A percentile compares a stretch with the other conserved stretches of the same genome.
Evolutionary conservation across 2,797 vertebrate species (phyloP).

Genomic region (Pempheris klunzingeri): DNA sequence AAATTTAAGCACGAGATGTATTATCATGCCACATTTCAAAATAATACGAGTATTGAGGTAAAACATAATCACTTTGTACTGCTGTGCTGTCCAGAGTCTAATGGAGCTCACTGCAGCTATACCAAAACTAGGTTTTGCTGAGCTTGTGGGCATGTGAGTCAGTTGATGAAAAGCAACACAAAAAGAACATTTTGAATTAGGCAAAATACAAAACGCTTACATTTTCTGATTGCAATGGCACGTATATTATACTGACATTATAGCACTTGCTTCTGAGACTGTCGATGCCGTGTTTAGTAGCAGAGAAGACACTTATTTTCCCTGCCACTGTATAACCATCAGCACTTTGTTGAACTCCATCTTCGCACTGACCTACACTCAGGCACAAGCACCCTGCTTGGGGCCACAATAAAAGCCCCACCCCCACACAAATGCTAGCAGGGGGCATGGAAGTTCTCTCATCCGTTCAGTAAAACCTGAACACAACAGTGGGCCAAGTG

Average conservation of each 20-base stretch:
- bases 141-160: slow-evolving; percentile 71
- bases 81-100: slow-evolving; percentile 12
- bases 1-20: not conserved
- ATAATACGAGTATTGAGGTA: slow-evolving; percentile 9
- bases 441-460: slow-evolving; percentile 76
- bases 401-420: slow-evolving; percentile 68
- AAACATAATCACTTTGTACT: not conserved
- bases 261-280: not conserved
- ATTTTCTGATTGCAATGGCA: slow-evolving; percentile 20
- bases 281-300: not conserved
- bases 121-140: slow-evolving; percentile 55
- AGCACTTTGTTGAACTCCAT: slow-evolving; percentile 53
- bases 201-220: slow-evolving; percentile 5
- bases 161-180: slow-evolving; percentile 42
- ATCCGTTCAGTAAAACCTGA: slow-evolving; percentile 80
- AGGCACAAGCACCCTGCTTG: slow-evolving; percentile 59
- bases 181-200: slow-evolving; percentile 41
- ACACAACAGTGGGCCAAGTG: slow-evolving; percentile 74
- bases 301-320: slow-evolving; percentile 19
- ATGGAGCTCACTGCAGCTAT: slow-evolving; percentile 33
- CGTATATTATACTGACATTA: not conserved
- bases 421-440: slow-evolving; percentile 62
- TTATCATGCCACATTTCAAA: slow-evolving; percentile 9
- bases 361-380: slow-evolving; percentile 74
- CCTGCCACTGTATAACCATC: slow-evolving; percentile 16